Evolutionary conservation across 2,888 invertebrate genomes (phyloP).

Genomic region (Lamellibrachia columna): DNA sequence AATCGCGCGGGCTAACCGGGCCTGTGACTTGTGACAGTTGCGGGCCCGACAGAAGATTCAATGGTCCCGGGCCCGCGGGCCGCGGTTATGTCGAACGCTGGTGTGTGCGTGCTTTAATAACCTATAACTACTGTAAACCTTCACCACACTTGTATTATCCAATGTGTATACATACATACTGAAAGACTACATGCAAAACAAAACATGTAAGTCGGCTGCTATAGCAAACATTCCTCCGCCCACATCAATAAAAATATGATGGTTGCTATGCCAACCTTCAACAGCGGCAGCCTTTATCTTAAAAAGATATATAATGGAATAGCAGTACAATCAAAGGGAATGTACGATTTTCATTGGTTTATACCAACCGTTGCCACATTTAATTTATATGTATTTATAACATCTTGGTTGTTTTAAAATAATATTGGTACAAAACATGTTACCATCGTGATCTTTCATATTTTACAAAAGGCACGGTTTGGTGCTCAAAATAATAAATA

Average conservation of each 20-base stretch:
- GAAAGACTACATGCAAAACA: neutral
- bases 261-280: neutral
- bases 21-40: too few relatives aligned
- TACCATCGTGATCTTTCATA: neutral
- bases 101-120: too few relatives aligned
- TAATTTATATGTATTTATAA: too few relatives aligned
- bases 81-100: too few relatives aligned
- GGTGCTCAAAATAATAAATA: neutral
- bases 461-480: neutral
- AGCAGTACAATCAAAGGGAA: neutral
- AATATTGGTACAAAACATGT: neutral
- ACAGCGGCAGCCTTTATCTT: neutral
- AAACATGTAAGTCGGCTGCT: neutral
- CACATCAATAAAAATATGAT: neutral
- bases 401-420: neutral
- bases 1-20: too few relatives aligned
- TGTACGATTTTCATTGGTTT: neutral
- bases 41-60: too few relatives aligned
- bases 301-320: neutral
- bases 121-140: neutral
- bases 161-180: neutral
- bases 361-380: neutral
- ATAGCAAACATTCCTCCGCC: neutral
- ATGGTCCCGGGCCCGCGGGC: too few relatives aligned
- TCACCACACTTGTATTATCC: neutral